These are phyloP conservation scores for Hippopotamyrus pictus DNA, from an alignment of 2,797 vertebrate species.

Conservation along the genomic window DNA sequence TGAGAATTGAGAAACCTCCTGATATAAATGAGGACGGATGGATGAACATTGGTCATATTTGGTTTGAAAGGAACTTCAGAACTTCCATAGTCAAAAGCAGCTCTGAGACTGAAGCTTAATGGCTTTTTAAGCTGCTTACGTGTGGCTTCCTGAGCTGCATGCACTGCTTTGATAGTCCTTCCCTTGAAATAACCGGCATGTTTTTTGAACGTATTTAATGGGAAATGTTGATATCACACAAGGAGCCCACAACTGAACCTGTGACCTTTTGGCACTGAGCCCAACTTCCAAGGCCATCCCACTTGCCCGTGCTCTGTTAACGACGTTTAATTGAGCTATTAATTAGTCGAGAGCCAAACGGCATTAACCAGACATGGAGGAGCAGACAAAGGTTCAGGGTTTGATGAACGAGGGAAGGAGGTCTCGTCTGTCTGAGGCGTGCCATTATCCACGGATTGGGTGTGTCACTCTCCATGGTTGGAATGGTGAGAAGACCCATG, in stretches of 20 bases:
- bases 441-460: neutral
- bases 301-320: neutral
- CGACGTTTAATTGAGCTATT: neutral
- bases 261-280: neutral
- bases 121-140: neutral
- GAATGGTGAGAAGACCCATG: neutral
- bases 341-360: neutral
- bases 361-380: neutral
- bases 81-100: neutral
- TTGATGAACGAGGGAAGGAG: neutral
- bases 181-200: neutral
- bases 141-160: neutral
- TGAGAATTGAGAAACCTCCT: no score
- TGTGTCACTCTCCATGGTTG: neutral
- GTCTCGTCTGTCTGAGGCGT: neutral
- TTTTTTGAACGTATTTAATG: neutral
- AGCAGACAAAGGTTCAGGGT: neutral
- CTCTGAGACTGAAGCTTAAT: neutral
- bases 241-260: neutral
- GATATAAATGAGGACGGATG: neutral
- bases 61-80: neutral
- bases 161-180: neutral
- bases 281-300: neutral
- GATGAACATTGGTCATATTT: neutral
- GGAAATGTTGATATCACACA: neutral